Conservation (phyloP, 1,140 invertebrate species). For the Myzus persicae region DNA sequence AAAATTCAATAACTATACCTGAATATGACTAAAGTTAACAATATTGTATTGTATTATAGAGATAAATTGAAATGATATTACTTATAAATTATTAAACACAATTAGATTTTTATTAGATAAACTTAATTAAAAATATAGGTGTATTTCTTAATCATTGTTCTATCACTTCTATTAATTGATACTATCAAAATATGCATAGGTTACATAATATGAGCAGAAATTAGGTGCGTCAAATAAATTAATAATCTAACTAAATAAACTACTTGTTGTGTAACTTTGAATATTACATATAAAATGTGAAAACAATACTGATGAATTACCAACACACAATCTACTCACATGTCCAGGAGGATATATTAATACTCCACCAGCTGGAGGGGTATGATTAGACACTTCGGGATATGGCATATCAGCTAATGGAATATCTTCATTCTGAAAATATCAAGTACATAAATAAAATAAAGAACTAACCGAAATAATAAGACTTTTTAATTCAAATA, state of each 20-base stretch:
- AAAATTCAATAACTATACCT: too few relatives aligned
- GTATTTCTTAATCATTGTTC: neutral
- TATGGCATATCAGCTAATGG: constrained; percentile 78
- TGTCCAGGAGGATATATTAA: constrained; percentile 61
- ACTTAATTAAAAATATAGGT: neutral
- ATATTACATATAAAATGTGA: neutral
- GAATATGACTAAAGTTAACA: too few relatives aligned
- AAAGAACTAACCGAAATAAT: neutral
- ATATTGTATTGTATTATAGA: too few relatives aligned
- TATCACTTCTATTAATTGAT: neutral
- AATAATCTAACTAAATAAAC: neutral
- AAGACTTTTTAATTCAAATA: neutral
- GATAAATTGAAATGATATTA: neutral
- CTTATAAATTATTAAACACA: neutral
- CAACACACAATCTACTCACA: constrained; percentile 60
- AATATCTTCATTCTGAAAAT: constrained; percentile 74
- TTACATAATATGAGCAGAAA: neutral
- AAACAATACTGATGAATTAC: neutral
- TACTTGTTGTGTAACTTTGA: neutral
- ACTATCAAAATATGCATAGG: neutral
- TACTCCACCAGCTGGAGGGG: constrained; percentile 61
- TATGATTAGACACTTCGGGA: constrained; percentile 69
- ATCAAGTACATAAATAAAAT: constrained; percentile 4
- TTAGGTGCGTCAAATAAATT: neutral
- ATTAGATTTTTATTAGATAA: neutral